Percentiles rank a stretch among this genome's conserved stretches.
Evolutionary conservation across 2,113 vertebrate species (phyloP).

Genomic region (Oryzias javanicus): DNA sequence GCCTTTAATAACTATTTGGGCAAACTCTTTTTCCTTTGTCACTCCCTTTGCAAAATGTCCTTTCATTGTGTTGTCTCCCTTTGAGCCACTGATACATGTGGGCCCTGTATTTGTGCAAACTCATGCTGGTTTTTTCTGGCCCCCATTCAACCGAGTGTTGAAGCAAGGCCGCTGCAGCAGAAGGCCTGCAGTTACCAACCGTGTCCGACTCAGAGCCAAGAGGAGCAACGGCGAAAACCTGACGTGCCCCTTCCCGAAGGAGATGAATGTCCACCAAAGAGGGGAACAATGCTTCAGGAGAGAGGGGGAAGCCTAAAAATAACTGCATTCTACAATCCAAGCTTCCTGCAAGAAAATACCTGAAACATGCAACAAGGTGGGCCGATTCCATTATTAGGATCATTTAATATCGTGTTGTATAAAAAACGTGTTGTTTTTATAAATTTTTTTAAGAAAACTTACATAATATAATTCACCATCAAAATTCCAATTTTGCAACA

Average conservation of each 20-base stretch:
- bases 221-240: not conserved
- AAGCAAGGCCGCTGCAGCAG: slow-evolving; percentile 54
- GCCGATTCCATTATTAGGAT: not conserved
- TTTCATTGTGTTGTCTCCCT: slow-evolving; percentile 55
- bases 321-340: slow-evolving; percentile 8
- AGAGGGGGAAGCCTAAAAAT: slow-evolving; percentile 34
- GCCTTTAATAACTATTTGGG: slow-evolving; percentile 62
- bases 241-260: slow-evolving; percentile 15
- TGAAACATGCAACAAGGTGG: slow-evolving; percentile 4
- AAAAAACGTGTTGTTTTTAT: too few species aligned
- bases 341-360: slow-evolving; percentile 18
- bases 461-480: too few species aligned
- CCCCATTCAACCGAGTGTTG: slow-evolving; percentile 53
- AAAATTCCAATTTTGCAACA: too few species aligned
- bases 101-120: slow-evolving; percentile 60
- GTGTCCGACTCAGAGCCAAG: slow-evolving; percentile 10
- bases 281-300: slow-evolving; percentile 1
- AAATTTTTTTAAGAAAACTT: too few species aligned
- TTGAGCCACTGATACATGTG: slow-evolving; percentile 63
- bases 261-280: not conserved
- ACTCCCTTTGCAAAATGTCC: slow-evolving; percentile 24
- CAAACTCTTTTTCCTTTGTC: slow-evolving; percentile 52
- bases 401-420: too few species aligned
- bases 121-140: slow-evolving; percentile 61
- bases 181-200: slow-evolving; percentile 46